These are phyloP conservation scores for Symphodus melops DNA, from an alignment of 2,113 vertebrate species.

Conservation along the genomic window DNA sequence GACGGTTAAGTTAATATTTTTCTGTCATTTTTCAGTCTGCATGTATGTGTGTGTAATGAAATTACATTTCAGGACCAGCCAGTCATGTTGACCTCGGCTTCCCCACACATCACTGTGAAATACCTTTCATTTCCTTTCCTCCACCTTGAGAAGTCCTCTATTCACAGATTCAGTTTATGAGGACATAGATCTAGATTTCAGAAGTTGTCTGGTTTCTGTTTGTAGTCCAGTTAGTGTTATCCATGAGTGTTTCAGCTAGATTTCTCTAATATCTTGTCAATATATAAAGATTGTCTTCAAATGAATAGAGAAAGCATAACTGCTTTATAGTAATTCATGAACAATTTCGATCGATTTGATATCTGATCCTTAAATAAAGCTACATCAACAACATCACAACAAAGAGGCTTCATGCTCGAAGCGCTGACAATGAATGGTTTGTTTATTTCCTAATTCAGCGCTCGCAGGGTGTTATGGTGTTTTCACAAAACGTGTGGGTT, in stretches of 20 bases:
- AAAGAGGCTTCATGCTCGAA: slow-evolving; percentile 14
- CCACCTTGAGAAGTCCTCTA: too few species aligned
- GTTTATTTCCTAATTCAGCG: slow-evolving; percentile 42
- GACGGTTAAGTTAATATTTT: slow-evolving; percentile 3
- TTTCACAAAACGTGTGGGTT: slow-evolving; percentile 36
- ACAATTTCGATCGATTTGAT: slow-evolving; percentile 12
- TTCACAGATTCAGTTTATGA: too few species aligned
- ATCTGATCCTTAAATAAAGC: neutral
- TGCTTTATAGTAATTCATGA: neutral
- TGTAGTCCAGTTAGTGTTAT: too few species aligned
- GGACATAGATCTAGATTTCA: too few species aligned
- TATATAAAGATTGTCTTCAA: neutral
- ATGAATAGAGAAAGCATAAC: neutral
- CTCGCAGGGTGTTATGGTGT: slow-evolving; percentile 8
- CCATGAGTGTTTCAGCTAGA: too few species aligned
- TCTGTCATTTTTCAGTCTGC: slow-evolving; percentile 14
- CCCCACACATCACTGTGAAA: neutral
- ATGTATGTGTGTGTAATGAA: neutral
- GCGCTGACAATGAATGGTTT: slow-evolving; percentile 18
- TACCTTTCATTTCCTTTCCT: neutral
- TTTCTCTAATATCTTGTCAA: neutral
- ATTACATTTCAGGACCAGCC: neutral
- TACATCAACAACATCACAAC: slow-evolving; percentile 3
- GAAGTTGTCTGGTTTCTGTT: too few species aligned
- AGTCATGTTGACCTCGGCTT: neutral